Evolutionary conservation across 2,113 vertebrate species (phyloP).

Genomic region (Antennarius striatus): DNA sequence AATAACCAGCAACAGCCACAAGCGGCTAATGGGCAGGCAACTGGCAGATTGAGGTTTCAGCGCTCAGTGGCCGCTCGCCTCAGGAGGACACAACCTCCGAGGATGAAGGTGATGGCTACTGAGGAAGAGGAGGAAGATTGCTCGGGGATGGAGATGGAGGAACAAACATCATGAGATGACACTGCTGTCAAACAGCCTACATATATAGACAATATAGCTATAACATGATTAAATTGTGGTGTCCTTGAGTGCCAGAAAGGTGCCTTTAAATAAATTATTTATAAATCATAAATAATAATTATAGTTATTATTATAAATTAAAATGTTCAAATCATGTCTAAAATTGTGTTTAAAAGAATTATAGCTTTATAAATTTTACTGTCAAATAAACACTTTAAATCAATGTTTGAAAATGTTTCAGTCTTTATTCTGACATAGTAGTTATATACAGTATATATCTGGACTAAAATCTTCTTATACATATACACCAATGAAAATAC

Average conservation of each 20-base stretch:
- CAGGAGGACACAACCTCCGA: constrained; percentile 21
- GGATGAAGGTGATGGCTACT: constrained; percentile 23
- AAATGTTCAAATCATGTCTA: no score
- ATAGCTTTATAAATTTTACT: not conserved
- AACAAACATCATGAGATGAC: not conserved
- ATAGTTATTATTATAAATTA: no score
- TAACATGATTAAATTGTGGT: no score
- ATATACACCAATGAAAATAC: not conserved
- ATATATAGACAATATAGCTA: not conserved
- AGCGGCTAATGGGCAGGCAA: constrained; percentile 1
- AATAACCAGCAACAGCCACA: constrained; percentile 50
- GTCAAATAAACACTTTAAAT: no score
- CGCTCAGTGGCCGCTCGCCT: constrained; percentile 54
- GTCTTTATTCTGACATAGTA: not conserved
- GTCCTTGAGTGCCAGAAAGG: no score
- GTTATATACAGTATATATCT: not conserved
- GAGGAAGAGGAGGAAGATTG: constrained; percentile 65
- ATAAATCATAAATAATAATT: no score
- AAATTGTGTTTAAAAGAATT: not conserved
- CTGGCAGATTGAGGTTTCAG: constrained; percentile 48
- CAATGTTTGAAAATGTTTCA: not conserved
- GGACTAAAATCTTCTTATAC: not conserved
- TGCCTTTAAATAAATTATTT: no score
- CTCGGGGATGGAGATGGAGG: constrained; percentile 59
- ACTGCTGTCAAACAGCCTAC: not conserved